Percentiles rank a stretch among this genome's conserved stretches.
Conservation (phyloP, 2,797 vertebrate genomes). For the Gambusia yucatana region DNA sequence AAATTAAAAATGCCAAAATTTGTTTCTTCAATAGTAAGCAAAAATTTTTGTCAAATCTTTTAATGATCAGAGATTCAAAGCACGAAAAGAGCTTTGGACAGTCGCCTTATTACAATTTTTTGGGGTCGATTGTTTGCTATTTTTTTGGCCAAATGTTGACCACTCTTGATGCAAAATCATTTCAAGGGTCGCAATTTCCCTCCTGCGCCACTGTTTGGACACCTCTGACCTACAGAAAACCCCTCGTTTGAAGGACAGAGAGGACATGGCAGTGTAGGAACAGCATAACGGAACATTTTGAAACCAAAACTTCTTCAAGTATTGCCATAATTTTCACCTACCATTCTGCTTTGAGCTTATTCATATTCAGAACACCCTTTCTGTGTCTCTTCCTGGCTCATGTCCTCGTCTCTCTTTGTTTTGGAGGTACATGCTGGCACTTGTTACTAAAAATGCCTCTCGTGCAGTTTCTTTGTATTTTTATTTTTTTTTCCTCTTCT, state of each 20-base stretch:
- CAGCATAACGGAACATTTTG: background rate
- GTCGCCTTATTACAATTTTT: too few species aligned
- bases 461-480: conserved; percentile 62
- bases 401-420: conserved; percentile 59
- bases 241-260: background rate
- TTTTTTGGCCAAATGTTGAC: too few species aligned
- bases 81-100: too few species aligned
- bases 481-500: conserved; percentile 33
- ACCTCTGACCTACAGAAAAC: background rate
- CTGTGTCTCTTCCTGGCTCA: conserved; percentile 28
- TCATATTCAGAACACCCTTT: conserved; percentile 25
- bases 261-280: background rate
- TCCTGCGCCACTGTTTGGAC: too few species aligned
- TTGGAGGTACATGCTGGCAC: conserved; percentile 68
- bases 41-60: too few species aligned
- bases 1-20: too few species aligned
- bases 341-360: conserved; percentile 2
- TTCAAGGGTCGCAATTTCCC: too few species aligned
- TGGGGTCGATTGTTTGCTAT: too few species aligned
- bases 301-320: background rate
- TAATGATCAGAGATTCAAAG: too few species aligned
- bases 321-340: conserved; percentile 8
- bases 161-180: too few species aligned
- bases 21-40: too few species aligned
- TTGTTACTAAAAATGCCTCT: conserved; percentile 74